Conservation (phyloP, 2,113 vertebrate species). For the Sander vitreus region DNA sequence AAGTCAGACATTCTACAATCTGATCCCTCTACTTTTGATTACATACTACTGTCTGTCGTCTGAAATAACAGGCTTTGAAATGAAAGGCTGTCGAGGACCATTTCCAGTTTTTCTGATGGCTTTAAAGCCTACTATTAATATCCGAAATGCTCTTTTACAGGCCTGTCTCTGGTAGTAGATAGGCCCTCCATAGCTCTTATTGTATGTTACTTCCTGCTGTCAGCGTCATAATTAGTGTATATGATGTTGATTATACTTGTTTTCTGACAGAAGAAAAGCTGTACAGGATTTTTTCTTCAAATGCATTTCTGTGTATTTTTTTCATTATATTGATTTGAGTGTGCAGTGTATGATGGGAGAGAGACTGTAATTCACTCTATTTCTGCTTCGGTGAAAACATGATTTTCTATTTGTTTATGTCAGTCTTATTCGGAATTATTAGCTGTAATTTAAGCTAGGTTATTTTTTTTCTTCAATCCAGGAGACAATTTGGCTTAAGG, state of each 20-base stretch:
- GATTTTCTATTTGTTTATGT: slow-evolving; percentile 39
- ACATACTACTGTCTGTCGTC: slow-evolving; percentile 87
- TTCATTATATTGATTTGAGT: slow-evolving; percentile 49
- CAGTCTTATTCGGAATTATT: slow-evolving; percentile 34
- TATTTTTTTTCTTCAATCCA: slow-evolving; percentile 10
- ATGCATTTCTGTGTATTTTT: slow-evolving; percentile 19
- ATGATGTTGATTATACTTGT: slow-evolving; percentile 85
- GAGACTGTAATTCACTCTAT: slow-evolving; percentile 31
- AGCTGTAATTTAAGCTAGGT: slow-evolving; percentile 31
- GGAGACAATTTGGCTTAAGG: slow-evolving; percentile 38
- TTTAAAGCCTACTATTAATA: slow-evolving; percentile 91
- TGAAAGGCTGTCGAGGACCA: slow-evolving; percentile 89
- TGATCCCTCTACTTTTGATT: slow-evolving; percentile 88
- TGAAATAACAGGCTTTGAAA: slow-evolving; percentile 93
- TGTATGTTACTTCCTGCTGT: slow-evolving; percentile 86
- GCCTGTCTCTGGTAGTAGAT: slow-evolving; percentile 84
- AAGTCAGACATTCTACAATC: slow-evolving; percentile 82
- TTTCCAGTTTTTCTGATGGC: slow-evolving; percentile 86
- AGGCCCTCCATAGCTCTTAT: slow-evolving; percentile 87
- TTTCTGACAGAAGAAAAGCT: slow-evolving; percentile 1
- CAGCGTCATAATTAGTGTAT: slow-evolving; percentile 83
- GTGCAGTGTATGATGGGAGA: slow-evolving; percentile 17
- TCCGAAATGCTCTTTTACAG: slow-evolving; percentile 90
- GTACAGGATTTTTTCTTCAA: too few relatives aligned
- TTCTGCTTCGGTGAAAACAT: slow-evolving; percentile 45